These are phyloP conservation scores for Nesoenas mayeri DNA, from an alignment of 2,113 vertebrate species.

Conservation along the genomic window DNA sequence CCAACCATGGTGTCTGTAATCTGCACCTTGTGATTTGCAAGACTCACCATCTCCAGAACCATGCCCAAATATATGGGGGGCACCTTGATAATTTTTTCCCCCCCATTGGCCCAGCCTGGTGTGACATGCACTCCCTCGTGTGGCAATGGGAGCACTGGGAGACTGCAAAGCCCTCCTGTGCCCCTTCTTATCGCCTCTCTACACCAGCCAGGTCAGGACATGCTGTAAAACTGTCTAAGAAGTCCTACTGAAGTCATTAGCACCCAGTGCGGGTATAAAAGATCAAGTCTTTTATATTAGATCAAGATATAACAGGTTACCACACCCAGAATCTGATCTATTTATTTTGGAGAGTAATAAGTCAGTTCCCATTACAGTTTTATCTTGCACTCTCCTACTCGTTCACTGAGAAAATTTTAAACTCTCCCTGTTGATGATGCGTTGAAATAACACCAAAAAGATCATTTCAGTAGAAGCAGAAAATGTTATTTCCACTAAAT, in stretches of 20 bases:
- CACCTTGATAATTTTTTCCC: not conserved
- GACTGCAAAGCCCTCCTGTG: not conserved
- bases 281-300: not conserved
- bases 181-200: not conserved
- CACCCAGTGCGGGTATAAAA: not conserved
- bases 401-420: not conserved
- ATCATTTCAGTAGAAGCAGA: not conserved
- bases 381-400: not conserved
- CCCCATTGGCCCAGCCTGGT: not conserved
- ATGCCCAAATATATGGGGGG: not conserved
- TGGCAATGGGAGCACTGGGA: not conserved
- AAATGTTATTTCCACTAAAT: not conserved
- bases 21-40: not conserved
- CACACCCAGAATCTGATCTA: not conserved
- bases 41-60: not conserved
- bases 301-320: not conserved
- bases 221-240: not conserved
- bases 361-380: not conserved
- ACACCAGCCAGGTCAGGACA: not conserved
- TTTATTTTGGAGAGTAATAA: not conserved
- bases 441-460: not conserved
- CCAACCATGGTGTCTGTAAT: not conserved
- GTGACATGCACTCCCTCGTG: fast-evolving
- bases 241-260: not conserved
- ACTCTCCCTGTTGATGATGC: not conserved